Conservation (phyloP, 2,797 vertebrate species). For the Fistularia commersonii region DNA sequence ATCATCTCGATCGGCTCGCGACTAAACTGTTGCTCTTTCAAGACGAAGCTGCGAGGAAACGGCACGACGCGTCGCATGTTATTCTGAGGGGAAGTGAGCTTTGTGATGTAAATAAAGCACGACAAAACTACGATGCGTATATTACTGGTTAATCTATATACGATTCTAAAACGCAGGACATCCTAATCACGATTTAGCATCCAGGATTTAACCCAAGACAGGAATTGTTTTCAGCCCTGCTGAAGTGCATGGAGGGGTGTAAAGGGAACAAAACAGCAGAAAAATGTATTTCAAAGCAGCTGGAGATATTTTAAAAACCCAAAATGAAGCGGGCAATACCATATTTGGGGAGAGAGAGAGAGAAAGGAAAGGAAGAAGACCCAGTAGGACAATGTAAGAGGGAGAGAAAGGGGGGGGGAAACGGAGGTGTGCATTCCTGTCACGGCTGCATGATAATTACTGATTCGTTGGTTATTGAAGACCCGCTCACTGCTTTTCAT, state of each 20-base stretch:
- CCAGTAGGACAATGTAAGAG: slow-evolving; percentile 28
- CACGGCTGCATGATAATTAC: slow-evolving; percentile 82
- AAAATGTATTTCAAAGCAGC: slow-evolving; percentile 21
- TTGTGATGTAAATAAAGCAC: too few species aligned
- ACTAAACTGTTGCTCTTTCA: slow-evolving; percentile 37
- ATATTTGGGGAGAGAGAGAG: slow-evolving; percentile 40
- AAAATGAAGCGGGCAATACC: slow-evolving; percentile 24
- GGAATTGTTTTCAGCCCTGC: too few species aligned
- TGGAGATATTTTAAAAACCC: slow-evolving; percentile 15
- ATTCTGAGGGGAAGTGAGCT: slow-evolving; percentile 36
- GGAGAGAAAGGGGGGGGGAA: slow-evolving; percentile 8
- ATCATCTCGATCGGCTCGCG: slow-evolving; percentile 42
- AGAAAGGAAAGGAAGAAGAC: slow-evolving; percentile 29
- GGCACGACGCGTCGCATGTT: slow-evolving; percentile 33
- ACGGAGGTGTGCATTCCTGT: slow-evolving; percentile 74
- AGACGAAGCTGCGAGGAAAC: slow-evolving; percentile 32
- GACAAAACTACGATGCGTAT: too few species aligned
- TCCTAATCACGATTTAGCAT: too few species aligned
- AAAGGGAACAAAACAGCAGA: slow-evolving; percentile 3
- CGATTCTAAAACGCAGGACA: too few species aligned
- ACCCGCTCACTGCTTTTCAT: slow-evolving; percentile 80
- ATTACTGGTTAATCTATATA: too few species aligned
- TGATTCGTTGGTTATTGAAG: slow-evolving; percentile 80
- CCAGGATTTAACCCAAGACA: too few species aligned
- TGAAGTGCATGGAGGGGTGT: too few species aligned